These are phyloP conservation scores for Subanguina moxae DNA, from an alignment of 1,140 invertebrate genomes.

Conservation along the genomic window DNA sequence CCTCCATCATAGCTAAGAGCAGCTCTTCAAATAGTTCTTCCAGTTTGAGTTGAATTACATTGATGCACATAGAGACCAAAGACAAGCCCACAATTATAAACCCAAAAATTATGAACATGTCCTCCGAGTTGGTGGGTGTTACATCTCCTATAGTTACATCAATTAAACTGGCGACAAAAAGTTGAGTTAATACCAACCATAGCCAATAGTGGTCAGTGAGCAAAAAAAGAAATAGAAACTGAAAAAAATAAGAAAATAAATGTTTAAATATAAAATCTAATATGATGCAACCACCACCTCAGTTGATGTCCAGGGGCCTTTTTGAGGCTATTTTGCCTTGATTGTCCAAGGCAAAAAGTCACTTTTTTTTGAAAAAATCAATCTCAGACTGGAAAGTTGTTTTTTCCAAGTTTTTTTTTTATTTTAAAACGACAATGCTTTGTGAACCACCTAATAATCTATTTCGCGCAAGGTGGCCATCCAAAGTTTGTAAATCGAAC, in stretches of 20 bases:
- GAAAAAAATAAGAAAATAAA: background rate
- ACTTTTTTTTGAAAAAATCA: too few species aligned
- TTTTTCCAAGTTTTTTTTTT: too few species aligned
- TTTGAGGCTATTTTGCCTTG: too few species aligned
- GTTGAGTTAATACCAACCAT: conserved; percentile 49
- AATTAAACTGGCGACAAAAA: background rate
- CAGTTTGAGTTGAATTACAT: conserved; percentile 55
- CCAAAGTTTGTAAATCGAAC: background rate
- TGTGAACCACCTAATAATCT: too few species aligned
- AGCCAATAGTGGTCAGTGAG: conserved; percentile 57
- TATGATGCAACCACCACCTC: too few species aligned
- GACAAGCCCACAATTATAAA: conserved; percentile 57
- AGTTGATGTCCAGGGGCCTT: too few species aligned
- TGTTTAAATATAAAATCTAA: too few species aligned
- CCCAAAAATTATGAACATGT: conserved; percentile 53
- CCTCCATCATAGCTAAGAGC: conserved; percentile 52
- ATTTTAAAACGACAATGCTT: too few species aligned
- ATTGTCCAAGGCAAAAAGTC: too few species aligned
- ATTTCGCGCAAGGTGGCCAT: too few species aligned
- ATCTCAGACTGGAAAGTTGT: too few species aligned
- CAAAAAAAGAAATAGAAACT: conserved; percentile 59
- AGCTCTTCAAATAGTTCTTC: conserved; percentile 57
- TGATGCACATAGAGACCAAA: conserved; percentile 57
- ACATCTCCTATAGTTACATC: conserved; percentile 49
- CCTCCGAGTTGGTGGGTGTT: conserved; percentile 57